Percentiles rank a stretch among this genome's conserved stretches.
Conservation (phyloP, 1,140 invertebrate genomes). For the Drosophila serrata region DNA sequence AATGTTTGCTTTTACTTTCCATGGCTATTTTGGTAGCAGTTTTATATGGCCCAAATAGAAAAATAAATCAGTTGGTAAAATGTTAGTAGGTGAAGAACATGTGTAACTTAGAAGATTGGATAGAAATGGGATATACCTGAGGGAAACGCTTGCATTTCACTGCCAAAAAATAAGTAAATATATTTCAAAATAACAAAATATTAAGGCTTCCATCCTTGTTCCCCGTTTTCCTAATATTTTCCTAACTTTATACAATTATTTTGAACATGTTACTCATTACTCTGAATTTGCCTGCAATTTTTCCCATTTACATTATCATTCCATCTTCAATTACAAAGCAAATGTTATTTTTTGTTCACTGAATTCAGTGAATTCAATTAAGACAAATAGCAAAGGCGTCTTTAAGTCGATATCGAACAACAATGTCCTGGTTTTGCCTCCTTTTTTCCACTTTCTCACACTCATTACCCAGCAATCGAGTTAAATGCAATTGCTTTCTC, state of each 20-base stretch:
- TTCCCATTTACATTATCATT: background rate
- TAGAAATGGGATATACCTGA: background rate
- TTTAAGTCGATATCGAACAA: constrained; percentile 12
- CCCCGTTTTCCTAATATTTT: background rate
- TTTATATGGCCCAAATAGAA: constrained; percentile 2
- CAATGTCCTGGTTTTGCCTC: background rate
- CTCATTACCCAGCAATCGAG: constrained; percentile 57
- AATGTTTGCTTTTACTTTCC: constrained; percentile 45
- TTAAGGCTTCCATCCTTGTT: background rate
- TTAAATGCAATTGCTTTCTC: constrained; percentile 35
- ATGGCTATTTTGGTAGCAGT: constrained; percentile 31
- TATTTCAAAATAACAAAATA: too few relatives aligned
- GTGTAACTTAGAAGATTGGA: background rate
- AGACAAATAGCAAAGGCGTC: background rate
- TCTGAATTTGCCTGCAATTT: background rate
- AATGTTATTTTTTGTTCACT: background rate
- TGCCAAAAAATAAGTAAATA: too few relatives aligned
- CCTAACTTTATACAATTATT: background rate
- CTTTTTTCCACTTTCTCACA: background rate
- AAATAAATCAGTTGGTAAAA: constrained; percentile 6
- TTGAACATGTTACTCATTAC: background rate
- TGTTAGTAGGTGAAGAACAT: background rate
- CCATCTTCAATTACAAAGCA: constrained; percentile 7
- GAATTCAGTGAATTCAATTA: constrained; percentile 22
- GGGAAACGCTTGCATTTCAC: background rate